A percentile compares a stretch with the other conserved stretches of the same genome.
phyloP scores from a whole-genome alignment of 2,888 invertebrate species.

The Pycnomerus fuliginosus region DNA sequence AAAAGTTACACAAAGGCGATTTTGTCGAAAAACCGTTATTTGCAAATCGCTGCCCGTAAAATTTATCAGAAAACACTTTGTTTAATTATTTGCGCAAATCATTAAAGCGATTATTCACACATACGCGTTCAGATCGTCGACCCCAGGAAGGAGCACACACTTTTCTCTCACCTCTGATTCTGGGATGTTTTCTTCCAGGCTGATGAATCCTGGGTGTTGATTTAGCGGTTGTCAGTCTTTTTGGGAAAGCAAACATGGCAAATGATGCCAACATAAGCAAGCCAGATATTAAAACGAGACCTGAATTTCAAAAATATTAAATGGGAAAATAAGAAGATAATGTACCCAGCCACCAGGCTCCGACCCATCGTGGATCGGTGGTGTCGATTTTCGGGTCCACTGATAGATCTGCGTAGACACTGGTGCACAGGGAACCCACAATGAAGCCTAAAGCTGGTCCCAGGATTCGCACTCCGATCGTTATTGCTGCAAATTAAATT shows the following conservation, averaged over 20 bases:
- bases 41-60: too few species aligned
- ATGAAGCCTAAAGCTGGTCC: constrained; percentile 90
- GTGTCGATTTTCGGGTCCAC: constrained; percentile 72
- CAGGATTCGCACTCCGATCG: constrained; percentile 86
- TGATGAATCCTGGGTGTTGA: constrained; percentile 47
- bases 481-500: constrained; percentile 67
- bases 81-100: too few species aligned
- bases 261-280: constrained; percentile 80
- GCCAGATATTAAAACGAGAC: constrained; percentile 81
- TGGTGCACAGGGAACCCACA: constrained; percentile 84
- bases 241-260: constrained; percentile 90
- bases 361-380: constrained; percentile 87
- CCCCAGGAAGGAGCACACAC: constrained; percentile 8
- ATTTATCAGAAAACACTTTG: too few species aligned
- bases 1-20: too few species aligned
- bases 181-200: constrained; percentile 52
- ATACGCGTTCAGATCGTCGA: constrained; percentile 11
- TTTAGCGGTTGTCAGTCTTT: constrained; percentile 63
- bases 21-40: too few species aligned
- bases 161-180: constrained; percentile 53
- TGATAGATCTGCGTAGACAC: constrained; percentile 80
- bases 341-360: constrained; percentile 94
- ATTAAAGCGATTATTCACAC: too few species aligned
- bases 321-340: background rate
- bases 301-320: constrained; percentile 51